Base-by-base conservation (phyloP, 2,888 invertebrate genomes). In the Diarsia brunnea region DNA sequence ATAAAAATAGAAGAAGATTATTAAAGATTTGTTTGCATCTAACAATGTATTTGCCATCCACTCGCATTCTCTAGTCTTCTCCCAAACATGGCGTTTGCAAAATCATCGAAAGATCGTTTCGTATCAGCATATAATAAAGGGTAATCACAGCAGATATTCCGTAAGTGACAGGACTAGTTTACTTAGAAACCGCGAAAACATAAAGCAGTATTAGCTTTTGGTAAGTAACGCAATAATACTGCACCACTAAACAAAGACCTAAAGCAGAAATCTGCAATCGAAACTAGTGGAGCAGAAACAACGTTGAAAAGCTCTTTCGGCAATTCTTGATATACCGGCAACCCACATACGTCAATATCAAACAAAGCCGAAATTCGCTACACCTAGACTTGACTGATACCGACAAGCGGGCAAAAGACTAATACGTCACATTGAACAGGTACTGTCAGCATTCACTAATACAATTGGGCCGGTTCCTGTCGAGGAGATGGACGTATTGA, bases 381-480 rank as follows among this genome's bases (percentile, higher is more conserved):
- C 10, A 67, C 21, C 45, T 71, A 55, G 14, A 12, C 31, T 63
- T 73, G 68, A 69, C 51, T 69, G 68, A 61, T 71, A 61, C 43
- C 4, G 47, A 55, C 27, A 78, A 73, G 49, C 70, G 47, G 31
- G 49, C 61, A 75, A 38, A n/a, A 12, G 31, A 75, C 73, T 70
- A 53, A 81, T 73, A 76, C 65, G 53, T 81, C 82, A 81, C 64
- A 76, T 31, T 12, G 61, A 61, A 73, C 77, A 73, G 51, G 43
- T 73, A 61, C 67, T 73, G 70, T 58, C 65, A 69, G 60, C n/a
- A 58, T 84, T 79, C 73, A 72, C 43, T 72, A 82, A 84, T 70
- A 80, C 70, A 73, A 65, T 84, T 68, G 72, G 47, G 14, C 63
- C 64, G 61, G 70, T 73, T 83, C 73, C 65, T 76, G 68, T 43